A percentile compares a stretch with the other conserved stretches of the same genome.
Evolutionary conservation across 2,113 vertebrate genomes (phyloP).

Genomic region (Labeo catla): DNA sequence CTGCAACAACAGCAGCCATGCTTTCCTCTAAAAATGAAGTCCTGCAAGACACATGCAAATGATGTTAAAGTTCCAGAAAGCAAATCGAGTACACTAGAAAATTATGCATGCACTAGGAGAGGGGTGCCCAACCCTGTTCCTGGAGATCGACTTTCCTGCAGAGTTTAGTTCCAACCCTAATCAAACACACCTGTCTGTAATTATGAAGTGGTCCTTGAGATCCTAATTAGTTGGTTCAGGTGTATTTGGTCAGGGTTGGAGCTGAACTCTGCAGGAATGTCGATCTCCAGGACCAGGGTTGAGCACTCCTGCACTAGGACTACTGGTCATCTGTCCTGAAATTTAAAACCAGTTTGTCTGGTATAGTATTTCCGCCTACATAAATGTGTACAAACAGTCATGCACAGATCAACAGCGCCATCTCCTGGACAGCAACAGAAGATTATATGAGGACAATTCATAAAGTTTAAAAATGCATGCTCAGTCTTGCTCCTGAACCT

Average conservation of each 20-base stretch:
- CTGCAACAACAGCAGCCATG: neutral
- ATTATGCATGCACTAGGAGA: neutral
- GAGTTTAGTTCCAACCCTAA: too few species aligned
- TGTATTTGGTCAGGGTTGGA: too few species aligned
- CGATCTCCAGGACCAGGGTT: too few species aligned
- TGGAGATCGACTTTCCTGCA: too few species aligned
- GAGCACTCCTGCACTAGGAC: too few species aligned
- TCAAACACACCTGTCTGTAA: too few species aligned
- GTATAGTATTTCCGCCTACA: neutral
- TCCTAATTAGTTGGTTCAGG: too few species aligned
- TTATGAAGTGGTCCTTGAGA: too few species aligned
- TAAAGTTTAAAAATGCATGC: neutral
- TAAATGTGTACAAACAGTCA: neutral
- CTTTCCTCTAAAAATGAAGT: neutral
- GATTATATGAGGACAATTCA: neutral
- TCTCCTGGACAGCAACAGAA: neutral
- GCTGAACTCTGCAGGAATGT: too few species aligned
- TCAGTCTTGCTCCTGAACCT: too few species aligned
- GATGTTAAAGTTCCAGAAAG: neutral
- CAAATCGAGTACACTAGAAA: neutral
- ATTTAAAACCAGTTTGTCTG: neutral
- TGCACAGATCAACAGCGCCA: constrained; percentile 1
- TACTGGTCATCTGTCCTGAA: too few species aligned
- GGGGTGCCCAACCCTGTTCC: too few species aligned
- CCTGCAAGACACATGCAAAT: neutral